Conservation (phyloP, 2,797 vertebrate species). For the Diplodus sargus region DNA sequence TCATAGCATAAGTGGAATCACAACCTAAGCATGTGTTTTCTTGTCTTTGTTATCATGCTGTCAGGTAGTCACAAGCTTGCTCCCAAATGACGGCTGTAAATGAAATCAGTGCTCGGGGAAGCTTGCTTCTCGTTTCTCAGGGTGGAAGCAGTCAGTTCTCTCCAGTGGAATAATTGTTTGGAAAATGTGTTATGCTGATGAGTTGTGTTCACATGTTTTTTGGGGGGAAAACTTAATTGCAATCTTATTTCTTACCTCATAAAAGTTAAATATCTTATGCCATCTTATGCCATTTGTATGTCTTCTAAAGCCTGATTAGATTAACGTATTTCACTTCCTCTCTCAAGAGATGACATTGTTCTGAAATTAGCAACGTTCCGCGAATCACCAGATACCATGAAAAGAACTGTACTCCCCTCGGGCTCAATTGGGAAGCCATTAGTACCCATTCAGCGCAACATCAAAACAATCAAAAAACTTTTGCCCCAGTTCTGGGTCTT, state of each 20-base stretch:
- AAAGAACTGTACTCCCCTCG: constrained; percentile 50
- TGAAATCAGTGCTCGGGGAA: constrained; percentile 39
- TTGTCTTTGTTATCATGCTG: constrained; percentile 28
- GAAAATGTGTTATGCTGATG: constrained; percentile 11
- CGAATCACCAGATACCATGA: constrained; percentile 60
- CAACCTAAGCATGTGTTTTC: constrained; percentile 25
- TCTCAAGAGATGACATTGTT: constrained; percentile 42
- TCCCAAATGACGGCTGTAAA: constrained; percentile 40
- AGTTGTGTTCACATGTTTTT: constrained; percentile 16
- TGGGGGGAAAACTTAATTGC: neutral
- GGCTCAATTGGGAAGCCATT: constrained; percentile 60
- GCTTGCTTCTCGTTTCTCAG: constrained; percentile 19
- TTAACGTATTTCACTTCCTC: constrained; percentile 38
- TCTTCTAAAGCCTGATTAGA: constrained; percentile 51
- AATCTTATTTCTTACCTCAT: constrained; percentile 19
- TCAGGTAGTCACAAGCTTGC: constrained; percentile 9
- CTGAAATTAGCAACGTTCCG: constrained; percentile 50
- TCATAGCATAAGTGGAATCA: constrained; percentile 20
- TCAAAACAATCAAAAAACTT: constrained; percentile 73
- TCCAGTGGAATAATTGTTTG: constrained; percentile 10
- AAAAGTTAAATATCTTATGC: constrained; percentile 25
- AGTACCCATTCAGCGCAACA: constrained; percentile 49
- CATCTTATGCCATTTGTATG: constrained; percentile 31
- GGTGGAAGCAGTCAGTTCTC: neutral
- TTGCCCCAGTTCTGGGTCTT: constrained; percentile 70